Conservation (phyloP, 2,113 vertebrate species). For the Psettodes erumei region DNA sequence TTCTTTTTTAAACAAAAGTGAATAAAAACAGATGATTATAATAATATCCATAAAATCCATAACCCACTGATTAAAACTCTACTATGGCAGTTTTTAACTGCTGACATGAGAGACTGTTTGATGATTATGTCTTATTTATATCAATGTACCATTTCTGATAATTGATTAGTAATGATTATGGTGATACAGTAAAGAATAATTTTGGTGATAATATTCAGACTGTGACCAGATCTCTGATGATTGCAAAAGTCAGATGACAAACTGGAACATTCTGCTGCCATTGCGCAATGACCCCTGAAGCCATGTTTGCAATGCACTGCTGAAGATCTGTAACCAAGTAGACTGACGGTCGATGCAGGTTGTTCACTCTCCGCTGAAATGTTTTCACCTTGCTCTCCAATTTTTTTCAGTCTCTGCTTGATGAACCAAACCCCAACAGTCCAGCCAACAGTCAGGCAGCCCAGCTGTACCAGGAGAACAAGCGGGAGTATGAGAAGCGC, state of each 20-base stretch:
- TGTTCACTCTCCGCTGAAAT: neutral
- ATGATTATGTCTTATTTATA: neutral
- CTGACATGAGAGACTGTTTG: neutral
- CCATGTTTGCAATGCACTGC: neutral
- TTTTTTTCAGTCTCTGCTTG: slow-evolving; percentile 90
- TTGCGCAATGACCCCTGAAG: neutral
- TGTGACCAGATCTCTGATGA: neutral
- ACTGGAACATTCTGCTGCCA: neutral
- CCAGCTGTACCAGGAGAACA: slow-evolving; percentile 99
- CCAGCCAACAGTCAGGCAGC: slow-evolving; percentile 99
- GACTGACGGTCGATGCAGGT: neutral
- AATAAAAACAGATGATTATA: neutral
- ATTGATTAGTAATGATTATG: neutral
- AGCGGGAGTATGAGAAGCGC: slow-evolving; percentile 97
- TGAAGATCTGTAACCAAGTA: too few relatives aligned
- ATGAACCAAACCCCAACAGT: slow-evolving; percentile 99
- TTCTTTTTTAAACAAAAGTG: neutral
- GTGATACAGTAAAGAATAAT: neutral
- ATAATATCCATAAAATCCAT: too few relatives aligned
- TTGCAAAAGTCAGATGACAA: neutral
- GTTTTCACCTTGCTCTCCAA: neutral
- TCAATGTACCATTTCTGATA: neutral
- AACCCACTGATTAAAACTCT: neutral
- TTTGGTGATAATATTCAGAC: neutral
- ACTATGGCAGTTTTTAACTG: neutral